Percentiles rank a stretch among this genome's conserved stretches.
Evolutionary conservation across 2,797 vertebrate genomes (phyloP).

Genomic region (Euphonia xanthogaster): DNA sequence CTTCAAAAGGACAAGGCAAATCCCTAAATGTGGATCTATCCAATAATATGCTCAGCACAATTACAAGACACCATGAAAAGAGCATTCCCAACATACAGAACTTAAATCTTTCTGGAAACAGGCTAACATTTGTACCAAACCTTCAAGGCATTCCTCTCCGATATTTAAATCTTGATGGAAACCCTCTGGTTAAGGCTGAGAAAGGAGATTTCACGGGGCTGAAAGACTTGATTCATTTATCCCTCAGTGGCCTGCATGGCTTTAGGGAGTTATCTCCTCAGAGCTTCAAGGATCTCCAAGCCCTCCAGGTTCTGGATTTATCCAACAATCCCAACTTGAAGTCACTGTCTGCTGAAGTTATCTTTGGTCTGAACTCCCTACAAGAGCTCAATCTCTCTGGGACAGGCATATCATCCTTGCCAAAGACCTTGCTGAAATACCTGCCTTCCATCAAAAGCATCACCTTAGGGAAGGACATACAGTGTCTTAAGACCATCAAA

Average conservation of each 20-base stretch:
- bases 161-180: conserved; percentile 89
- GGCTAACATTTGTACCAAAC: conserved; percentile 75
- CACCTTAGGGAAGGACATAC: conserved; percentile 77
- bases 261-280: conserved; percentile 77
- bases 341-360: conserved; percentile 78
- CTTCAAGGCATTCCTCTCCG: conserved; percentile 85
- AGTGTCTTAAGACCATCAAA: conserved; percentile 88
- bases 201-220: conserved; percentile 81
- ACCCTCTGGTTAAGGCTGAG: conserved; percentile 79
- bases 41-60: conserved; percentile 80
- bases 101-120: conserved; percentile 88
- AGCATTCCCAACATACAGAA: conserved; percentile 83
- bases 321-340: conserved; percentile 84
- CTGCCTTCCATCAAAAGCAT: conserved; percentile 90
- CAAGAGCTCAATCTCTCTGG: conserved; percentile 91
- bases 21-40: conserved; percentile 88
- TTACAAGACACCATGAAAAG: conserved; percentile 60
- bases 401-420: conserved; percentile 80
- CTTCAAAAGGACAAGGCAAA: conserved; percentile 81
- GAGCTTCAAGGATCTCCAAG: conserved; percentile 82
- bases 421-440: conserved; percentile 81
- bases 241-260: conserved; percentile 80
- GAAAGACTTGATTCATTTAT: conserved; percentile 86
- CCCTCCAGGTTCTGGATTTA: conserved; percentile 90
- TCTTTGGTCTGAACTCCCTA: conserved; percentile 84